Evolutionary conservation across 2,888 invertebrate species (phyloP), one percentile per base, ranked within the genome.

Genomic region (Baccha elongata): DNA sequence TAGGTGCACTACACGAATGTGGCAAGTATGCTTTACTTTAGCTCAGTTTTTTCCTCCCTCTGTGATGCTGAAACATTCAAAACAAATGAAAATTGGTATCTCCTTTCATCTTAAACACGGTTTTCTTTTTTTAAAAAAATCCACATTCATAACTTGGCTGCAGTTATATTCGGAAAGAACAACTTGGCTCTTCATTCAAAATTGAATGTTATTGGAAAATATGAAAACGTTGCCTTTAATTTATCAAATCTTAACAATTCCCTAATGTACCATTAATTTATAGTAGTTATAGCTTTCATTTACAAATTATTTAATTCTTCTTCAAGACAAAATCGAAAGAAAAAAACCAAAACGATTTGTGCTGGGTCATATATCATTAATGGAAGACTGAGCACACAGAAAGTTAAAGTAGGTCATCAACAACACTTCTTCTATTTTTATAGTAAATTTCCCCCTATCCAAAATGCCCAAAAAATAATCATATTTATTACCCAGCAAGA

Each of bases 331-430:
- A 3, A 52, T 37, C 15, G 17, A 19, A 21, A 37, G 21, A 72
- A 32, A 15, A 35, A 35, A 8, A 26, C 19, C 23, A 17, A 60
- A 75, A 21, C 67, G 37, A 71, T 65, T 81, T 55, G 53, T 80
- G 68, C 58, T 50, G 32, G 60, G 65, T 65, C 67, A 76, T 76
- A 76, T 72, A 76, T 81, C 81, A 71, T 81, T 17, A 76, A 67
- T 71, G 75, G 69, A 81, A 81, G 52, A 75, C 58, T 71, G 80
- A 60, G 13, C 69, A 52, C 60, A 60, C 6, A 58, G 19, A 65
- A 48, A 48, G 81, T n/a, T n/a, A 76, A 81, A 76, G 76, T 81
- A 32, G 81, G 81, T 72, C 81, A 81, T 55, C 79, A 46, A 15
- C 58, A 50, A 35, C 46, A 40, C 64, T 71, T 26, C 21, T 29